phyloP scores from a whole-genome alignment of 2,797 vertebrate species.

The Fistularia tabacaria region DNA sequence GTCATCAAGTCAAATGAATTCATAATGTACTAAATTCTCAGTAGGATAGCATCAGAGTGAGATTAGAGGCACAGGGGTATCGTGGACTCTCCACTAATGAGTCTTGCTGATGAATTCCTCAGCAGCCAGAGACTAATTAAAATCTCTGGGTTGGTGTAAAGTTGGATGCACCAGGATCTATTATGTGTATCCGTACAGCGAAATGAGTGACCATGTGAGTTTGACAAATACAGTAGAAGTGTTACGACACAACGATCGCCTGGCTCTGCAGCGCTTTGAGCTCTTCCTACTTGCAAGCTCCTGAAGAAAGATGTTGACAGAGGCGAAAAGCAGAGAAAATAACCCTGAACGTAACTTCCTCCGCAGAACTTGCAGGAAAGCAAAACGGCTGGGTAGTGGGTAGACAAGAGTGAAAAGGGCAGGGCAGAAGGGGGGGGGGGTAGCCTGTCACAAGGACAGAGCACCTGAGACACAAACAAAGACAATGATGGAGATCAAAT shows the following conservation, averaged over 20 bases:
- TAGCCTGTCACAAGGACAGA: constrained; percentile 57
- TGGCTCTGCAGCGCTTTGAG: constrained; percentile 15
- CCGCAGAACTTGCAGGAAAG: constrained; percentile 31
- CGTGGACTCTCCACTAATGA: constrained; percentile 50
- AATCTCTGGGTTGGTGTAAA: constrained; percentile 35
- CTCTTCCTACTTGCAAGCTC: constrained; percentile 19
- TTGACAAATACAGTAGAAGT: constrained; percentile 11
- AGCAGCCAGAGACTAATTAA: constrained; percentile 54
- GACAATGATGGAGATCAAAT: constrained; percentile 49
- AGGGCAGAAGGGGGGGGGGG: constrained; percentile 37
- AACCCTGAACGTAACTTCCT: constrained; percentile 28
- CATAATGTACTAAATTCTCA: constrained; percentile 49
- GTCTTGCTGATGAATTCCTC: constrained; percentile 47
- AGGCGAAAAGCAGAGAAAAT: constrained; percentile 47
- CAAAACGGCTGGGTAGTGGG: constrained; percentile 12
- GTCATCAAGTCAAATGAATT: constrained; percentile 47
- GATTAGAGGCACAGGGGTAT: constrained; percentile 49
- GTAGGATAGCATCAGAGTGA: constrained; percentile 33
- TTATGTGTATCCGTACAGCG: constrained; percentile 12
- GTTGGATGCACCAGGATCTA: constrained; percentile 23
- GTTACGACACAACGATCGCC: constrained; percentile 2
- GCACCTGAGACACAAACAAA: constrained; percentile 41
- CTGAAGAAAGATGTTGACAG: constrained; percentile 49
- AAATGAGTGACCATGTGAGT: constrained; percentile 9
- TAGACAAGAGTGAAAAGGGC: too few relatives aligned